Evolutionary conservation across 1,140 invertebrate species (phyloP).

Genomic region (Drosophila malerkotliana): DNA sequence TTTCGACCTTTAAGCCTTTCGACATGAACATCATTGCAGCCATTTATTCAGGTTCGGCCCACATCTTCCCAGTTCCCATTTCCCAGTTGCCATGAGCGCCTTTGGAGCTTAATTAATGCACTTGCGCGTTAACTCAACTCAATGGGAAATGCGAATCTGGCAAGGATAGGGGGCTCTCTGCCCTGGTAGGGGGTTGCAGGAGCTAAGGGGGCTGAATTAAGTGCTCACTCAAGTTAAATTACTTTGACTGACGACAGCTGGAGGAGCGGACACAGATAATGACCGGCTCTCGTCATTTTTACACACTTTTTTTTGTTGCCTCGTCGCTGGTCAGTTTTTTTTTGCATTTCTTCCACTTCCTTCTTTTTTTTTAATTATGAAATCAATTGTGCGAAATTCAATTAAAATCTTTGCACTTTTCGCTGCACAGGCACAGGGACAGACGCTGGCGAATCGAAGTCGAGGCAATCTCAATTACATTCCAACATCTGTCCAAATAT

Average conservation of each 20-base stretch:
- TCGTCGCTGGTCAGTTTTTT: conserved; percentile 20
- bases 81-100: conserved; percentile 52
- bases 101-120: conserved; percentile 77
- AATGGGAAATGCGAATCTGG: conserved; percentile 13
- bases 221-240: conserved; percentile 76
- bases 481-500: conserved; percentile 40
- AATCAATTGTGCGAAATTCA: conserved; percentile 68
- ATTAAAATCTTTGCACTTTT: conserved; percentile 49
- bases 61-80: background rate
- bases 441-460: background rate
- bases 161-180: background rate
- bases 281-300: conserved; percentile 55
- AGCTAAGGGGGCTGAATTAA: conserved; percentile 55
- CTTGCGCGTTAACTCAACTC: conserved; percentile 70
- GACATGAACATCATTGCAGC: conserved; percentile 36
- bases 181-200: background rate
- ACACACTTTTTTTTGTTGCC: conserved; percentile 18
- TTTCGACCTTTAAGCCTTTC: conserved; percentile 16
- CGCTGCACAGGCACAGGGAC: conserved; percentile 13
- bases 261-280: conserved; percentile 47
- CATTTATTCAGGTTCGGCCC: conserved; percentile 27
- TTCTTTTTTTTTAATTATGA: conserved; percentile 45
- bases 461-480: conserved; percentile 41
- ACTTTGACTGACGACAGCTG: conserved; percentile 56
- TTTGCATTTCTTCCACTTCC: background rate